Evolutionary conservation across 2,797 vertebrate genomes (phyloP).

Genomic region (Schizothorax lantsangensis): DNA sequence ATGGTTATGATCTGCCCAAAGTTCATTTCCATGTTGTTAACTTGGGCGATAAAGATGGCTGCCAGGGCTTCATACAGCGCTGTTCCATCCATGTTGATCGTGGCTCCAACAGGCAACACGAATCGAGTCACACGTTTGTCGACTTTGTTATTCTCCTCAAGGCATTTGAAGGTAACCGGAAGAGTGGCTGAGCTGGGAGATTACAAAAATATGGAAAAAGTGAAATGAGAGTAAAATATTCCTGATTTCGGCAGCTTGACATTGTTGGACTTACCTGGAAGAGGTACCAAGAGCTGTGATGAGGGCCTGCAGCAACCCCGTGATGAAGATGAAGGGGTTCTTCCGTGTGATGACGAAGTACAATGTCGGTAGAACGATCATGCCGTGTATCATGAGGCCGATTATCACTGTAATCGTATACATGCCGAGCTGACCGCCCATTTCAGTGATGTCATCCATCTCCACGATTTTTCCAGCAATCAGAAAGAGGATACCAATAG

Average conservation of each 20-base stretch:
- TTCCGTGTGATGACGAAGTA: constrained; percentile 92
- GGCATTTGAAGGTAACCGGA: constrained; percentile 94
- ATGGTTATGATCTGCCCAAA: constrained; percentile 98
- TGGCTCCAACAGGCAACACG: constrained; percentile 93
- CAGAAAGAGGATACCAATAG: constrained; percentile 93
- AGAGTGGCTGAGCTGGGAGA: constrained; percentile 91
- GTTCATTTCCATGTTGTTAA: constrained; percentile 97
- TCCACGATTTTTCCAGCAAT: constrained; percentile 98
- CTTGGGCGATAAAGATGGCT: constrained; percentile 97
- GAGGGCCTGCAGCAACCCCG: constrained; percentile 90
- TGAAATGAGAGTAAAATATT: neutral
- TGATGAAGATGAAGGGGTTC: constrained; percentile 95
- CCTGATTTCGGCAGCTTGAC: neutral
- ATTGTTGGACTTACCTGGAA: constrained; percentile 88
- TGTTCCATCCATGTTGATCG: constrained; percentile 98
- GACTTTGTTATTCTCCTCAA: constrained; percentile 94
- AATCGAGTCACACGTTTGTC: constrained; percentile 95
- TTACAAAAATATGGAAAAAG: neutral
- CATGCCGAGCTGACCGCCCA: constrained; percentile 96
- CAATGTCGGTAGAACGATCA: constrained; percentile 90
- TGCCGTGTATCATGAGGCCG: constrained; percentile 89
- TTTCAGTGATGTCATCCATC: constrained; percentile 96
- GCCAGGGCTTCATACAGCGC: constrained; percentile 97
- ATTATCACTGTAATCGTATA: constrained; percentile 95
- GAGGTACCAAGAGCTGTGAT: constrained; percentile 94